These are phyloP conservation scores for Gallinago jamesoni DNA, from an alignment of 2,113 vertebrate genomes.

Conservation along the genomic window DNA sequence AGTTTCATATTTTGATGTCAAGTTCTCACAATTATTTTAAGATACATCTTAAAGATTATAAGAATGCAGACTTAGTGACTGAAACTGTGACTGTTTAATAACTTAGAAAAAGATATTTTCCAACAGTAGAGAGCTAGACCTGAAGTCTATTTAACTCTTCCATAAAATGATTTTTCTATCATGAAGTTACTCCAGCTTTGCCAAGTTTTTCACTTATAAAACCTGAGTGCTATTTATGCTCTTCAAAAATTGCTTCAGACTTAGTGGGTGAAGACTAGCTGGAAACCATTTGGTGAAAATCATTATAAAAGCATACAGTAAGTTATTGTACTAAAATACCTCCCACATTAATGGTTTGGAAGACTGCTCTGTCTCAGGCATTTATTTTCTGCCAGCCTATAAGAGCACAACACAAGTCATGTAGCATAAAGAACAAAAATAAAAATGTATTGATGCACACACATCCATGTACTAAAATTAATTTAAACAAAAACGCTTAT, in stretches of 20 bases:
- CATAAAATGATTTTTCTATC: neutral
- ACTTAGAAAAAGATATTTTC: neutral
- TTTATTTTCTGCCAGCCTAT: neutral
- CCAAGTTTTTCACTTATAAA: neutral
- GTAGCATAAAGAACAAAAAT: neutral
- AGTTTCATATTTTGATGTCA: neutral
- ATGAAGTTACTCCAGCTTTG: neutral
- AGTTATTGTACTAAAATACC: slow-evolving; percentile 2
- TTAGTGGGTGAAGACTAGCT: neutral
- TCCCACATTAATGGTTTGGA: neutral
- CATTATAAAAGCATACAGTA: slow-evolving; percentile 15
- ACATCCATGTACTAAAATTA: neutral
- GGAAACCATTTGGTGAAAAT: neutral
- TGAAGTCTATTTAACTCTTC: neutral
- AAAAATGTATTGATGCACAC: neutral
- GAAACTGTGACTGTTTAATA: neutral
- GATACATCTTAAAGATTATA: neutral
- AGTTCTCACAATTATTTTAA: neutral
- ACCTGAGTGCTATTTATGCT: neutral
- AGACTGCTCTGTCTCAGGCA: neutral
- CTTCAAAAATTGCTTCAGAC: slow-evolving; percentile 2
- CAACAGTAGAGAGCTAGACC: neutral
- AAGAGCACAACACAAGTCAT: neutral
- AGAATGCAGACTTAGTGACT: neutral
- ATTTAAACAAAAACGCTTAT: neutral